A percentile compares a stretch with the other conserved stretches of the same genome.
phyloP scores from a whole-genome alignment of 1,140 invertebrate species.

The Papilio dardanus region DNA sequence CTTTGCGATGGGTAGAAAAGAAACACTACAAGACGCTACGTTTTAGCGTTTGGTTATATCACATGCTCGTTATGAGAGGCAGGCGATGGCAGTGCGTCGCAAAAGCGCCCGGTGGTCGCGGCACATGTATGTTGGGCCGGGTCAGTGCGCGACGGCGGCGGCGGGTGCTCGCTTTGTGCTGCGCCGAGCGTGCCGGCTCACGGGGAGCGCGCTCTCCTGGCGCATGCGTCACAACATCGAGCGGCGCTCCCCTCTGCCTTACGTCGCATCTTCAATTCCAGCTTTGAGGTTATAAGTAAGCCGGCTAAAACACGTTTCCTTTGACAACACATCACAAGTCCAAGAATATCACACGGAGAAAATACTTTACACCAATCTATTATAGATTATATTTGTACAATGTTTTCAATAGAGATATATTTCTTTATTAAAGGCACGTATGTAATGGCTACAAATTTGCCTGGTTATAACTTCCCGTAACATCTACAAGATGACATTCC shows the following conservation, averaged over 20 bases:
- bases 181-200: constrained; percentile 45
- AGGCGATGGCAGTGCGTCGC: constrained; percentile 43
- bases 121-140: constrained; percentile 58
- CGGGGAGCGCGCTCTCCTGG: constrained; percentile 29
- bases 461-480: too few relatives aligned
- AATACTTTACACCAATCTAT: background rate
- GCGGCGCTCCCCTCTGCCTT: constrained; percentile 67
- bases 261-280: constrained; percentile 50
- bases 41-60: constrained; percentile 54
- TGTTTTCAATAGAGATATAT: too few relatives aligned
- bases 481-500: background rate
- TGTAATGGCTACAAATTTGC: too few relatives aligned
- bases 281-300: constrained; percentile 78
- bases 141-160: constrained; percentile 60
- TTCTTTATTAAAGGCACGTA: too few relatives aligned
- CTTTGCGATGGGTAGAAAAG: constrained; percentile 54
- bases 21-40: constrained; percentile 63
- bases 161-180: constrained; percentile 67
- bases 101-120: constrained; percentile 49
- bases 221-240: constrained; percentile 80
- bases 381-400: background rate
- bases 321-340: constrained; percentile 51
- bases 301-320: constrained; percentile 55
- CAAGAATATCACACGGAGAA: constrained; percentile 49
- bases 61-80: constrained; percentile 65